Evolutionary conservation across 1,140 invertebrate species (phyloP).

Genomic region (Calosoma granatense): DNA sequence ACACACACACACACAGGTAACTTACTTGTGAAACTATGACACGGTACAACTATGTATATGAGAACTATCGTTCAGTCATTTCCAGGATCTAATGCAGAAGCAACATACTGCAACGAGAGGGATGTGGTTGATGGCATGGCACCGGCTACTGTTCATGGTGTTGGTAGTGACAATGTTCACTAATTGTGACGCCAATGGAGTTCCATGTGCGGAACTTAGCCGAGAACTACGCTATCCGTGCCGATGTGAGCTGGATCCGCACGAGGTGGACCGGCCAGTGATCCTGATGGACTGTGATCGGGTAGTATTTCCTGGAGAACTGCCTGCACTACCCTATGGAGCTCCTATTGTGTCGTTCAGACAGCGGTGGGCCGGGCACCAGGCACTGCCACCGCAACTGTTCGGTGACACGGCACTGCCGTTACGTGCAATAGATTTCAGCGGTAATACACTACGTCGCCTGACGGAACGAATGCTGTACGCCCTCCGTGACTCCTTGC

Average conservation of each 20-base stretch:
- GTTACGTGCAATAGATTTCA: slow-evolving; percentile 66
- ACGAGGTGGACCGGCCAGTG: slow-evolving; percentile 32
- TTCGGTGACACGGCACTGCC: slow-evolving; percentile 52
- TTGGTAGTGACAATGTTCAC: too few relatives aligned
- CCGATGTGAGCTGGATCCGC: slow-evolving; percentile 40
- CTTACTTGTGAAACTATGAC: too few relatives aligned
- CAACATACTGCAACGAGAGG: too few relatives aligned
- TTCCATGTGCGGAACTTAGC: slow-evolving; percentile 52
- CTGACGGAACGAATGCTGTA: slow-evolving; percentile 66
- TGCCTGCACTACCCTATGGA: slow-evolving; percentile 58
- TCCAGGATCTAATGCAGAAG: too few relatives aligned
- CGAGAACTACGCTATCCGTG: slow-evolving; percentile 52
- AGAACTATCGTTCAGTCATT: too few relatives aligned
- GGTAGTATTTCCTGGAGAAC: slow-evolving; percentile 68
- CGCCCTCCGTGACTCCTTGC: slow-evolving; percentile 52
- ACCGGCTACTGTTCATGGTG: too few relatives aligned
- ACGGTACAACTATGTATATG: too few relatives aligned
- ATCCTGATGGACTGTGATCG: slow-evolving; percentile 69
- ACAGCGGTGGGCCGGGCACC: slow-evolving; percentile 66
- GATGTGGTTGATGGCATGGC: too few relatives aligned
- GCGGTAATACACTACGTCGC: slow-evolving; percentile 67
- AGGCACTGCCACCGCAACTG: slow-evolving; percentile 37
- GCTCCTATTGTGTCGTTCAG: slow-evolving; percentile 65
- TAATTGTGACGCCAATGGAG: too few relatives aligned
- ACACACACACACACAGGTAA: too few relatives aligned